Evolutionary conservation across 2,797 vertebrate species (phyloP), one percentile per base, ranked within the genome.

Genomic region (Nannoperca australis): DNA sequence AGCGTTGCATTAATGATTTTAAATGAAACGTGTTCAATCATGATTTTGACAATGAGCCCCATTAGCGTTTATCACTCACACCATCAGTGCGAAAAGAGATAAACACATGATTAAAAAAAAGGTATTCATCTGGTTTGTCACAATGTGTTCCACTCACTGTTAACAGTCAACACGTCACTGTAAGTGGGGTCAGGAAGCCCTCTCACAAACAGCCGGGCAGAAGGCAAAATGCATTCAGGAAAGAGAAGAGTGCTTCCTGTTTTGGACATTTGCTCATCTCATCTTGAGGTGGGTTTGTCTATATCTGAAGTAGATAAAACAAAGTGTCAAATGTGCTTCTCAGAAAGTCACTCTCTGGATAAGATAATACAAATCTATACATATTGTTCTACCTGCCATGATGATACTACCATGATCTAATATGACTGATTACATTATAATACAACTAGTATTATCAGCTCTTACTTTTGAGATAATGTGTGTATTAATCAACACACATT

Each of bases 11-110:
- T 58, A 58, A 34, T 42, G 1, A 40, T 53, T 65, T 47, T 44
- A 47, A 36, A 63, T 70, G 34, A 54, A 85, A 78, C 3, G 20
- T 13, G 58, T 76, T 68, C 82, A 34, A 47, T 85, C 47, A 59
- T 32, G 54, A 27, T 42, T 14, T 9, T 49, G n/a, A 76, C 24
- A 66, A 51, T 42, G 56, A 55, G 44, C 50, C 70, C 81, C 38
- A 47, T 85, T 44, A 51, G 55, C 49, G 63, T 18, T 50, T 11
- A 42, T 79, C 75, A 49, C 40, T 54, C 32, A 56, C 68, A 50
- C 42, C 45, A 44, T 66, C 64, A 38, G 22, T 58, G 40, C 1
- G 45, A 22, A 20, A 73, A 10, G 9, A 42, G 34, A 67, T 82
- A 24, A 66, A 65, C 60, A 18, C 45, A 7, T 73, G 50, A 75